A percentile compares a stretch with the other conserved stretches of the same genome.
Conservation (phyloP, 2,888 invertebrate genomes). For the Bursaphelenchus okinawaensis region DNA sequence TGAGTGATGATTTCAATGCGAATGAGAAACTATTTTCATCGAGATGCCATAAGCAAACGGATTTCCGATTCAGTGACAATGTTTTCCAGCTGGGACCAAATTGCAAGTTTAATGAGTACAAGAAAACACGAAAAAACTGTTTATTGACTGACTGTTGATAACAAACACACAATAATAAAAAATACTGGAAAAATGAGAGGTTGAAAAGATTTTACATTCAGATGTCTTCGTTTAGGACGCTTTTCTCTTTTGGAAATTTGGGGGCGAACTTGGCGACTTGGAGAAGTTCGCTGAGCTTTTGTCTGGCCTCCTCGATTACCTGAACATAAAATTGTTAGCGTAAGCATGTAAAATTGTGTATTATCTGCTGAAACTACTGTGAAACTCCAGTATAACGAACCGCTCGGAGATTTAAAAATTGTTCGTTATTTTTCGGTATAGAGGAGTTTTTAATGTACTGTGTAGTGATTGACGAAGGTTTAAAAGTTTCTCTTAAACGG, state of each 20-base stretch:
- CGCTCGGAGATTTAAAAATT: no score
- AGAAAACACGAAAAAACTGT: neutral
- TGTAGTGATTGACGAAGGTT: no score
- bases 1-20: neutral
- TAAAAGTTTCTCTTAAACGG: no score
- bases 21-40: neutral
- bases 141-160: neutral
- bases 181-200: no score
- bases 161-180: no score
- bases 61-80: neutral
- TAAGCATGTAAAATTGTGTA: neutral
- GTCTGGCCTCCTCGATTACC: constrained; percentile 17
- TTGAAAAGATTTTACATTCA: no score
- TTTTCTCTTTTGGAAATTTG: neutral
- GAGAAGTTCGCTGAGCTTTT: constrained; percentile 16
- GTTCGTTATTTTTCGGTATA: no score
- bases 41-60: neutral
- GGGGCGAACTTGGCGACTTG: neutral
- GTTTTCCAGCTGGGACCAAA: neutral
- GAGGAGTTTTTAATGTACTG: no score
- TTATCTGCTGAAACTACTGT: no score
- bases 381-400: no score
- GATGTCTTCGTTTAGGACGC: neutral
- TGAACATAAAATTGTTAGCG: neutral
- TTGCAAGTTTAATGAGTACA: neutral